phyloP scores from a whole-genome alignment of 2,797 vertebrate species.

The Eulemur coronatus region DNA sequence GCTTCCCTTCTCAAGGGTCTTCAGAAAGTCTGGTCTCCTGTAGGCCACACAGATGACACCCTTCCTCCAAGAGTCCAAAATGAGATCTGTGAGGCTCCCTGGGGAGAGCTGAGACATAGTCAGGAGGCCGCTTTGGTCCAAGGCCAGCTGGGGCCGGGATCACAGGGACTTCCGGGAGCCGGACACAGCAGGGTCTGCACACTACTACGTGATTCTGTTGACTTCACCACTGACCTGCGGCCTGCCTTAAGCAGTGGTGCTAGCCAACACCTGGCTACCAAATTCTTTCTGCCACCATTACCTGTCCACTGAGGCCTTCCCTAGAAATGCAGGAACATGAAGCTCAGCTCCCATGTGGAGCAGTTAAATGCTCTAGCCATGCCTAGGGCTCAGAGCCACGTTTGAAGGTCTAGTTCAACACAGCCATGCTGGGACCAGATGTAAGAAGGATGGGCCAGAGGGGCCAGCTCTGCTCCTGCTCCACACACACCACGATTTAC shows the following conservation, averaged over 20 bases:
- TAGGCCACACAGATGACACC: not conserved
- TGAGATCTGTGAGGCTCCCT: not conserved
- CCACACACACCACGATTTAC: not conserved
- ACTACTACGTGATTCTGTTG: not conserved
- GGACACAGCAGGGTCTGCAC: not conserved
- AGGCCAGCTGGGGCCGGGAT: not conserved
- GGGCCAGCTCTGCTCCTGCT: not conserved
- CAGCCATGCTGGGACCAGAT: conserved; percentile 23
- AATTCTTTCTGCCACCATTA: not conserved
- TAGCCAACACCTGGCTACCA: not conserved
- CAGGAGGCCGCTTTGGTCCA: not conserved
- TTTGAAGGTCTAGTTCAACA: conserved; percentile 42
- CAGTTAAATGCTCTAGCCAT: conserved; percentile 18
- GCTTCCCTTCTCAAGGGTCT: not conserved
- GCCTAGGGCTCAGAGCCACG: not conserved
- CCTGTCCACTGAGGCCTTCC: not conserved
- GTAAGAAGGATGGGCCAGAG: not conserved
- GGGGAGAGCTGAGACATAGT: not conserved
- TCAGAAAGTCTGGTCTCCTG: not conserved
- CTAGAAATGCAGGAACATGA: conserved; percentile 22
- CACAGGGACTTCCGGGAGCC: not conserved
- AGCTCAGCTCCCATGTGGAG: not conserved
- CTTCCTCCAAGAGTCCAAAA: conserved; percentile 24
- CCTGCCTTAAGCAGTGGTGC: not conserved
- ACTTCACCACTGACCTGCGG: not conserved